A percentile compares a stretch with the other conserved stretches of the same genome.
phyloP scores from a whole-genome alignment of 2,113 vertebrate genomes.

The Psammodynastes pulverulentus region DNA sequence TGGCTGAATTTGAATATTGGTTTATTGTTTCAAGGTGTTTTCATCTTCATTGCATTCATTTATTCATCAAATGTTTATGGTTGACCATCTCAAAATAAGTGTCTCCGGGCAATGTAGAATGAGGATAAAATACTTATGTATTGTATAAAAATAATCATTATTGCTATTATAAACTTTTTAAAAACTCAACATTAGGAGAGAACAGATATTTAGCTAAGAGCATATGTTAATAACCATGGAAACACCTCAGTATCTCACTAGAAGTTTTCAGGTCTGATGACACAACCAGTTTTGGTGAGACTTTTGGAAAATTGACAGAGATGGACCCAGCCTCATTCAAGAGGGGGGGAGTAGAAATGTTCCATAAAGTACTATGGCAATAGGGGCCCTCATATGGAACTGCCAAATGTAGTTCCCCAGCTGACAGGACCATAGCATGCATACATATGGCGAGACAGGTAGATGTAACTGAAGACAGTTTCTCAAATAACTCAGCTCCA shows the following conservation, averaged over 20 bases:
- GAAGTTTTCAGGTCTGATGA: background rate
- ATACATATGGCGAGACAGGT: background rate
- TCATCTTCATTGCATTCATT: background rate
- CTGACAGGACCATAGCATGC: background rate
- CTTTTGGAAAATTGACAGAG: background rate
- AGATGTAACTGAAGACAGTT: background rate
- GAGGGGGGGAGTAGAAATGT: background rate
- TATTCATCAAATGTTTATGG: background rate
- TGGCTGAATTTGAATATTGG: background rate
- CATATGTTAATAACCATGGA: background rate
- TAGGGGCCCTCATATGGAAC: background rate
- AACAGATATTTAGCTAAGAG: background rate
- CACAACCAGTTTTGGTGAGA: background rate
- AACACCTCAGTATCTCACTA: background rate
- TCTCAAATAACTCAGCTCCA: background rate
- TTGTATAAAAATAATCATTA: background rate
- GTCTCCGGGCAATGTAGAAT: background rate
- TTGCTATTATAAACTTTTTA: background rate
- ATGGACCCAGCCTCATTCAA: background rate
- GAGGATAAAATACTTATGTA: background rate
- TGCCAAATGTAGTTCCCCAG: background rate
- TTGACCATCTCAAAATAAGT: background rate
- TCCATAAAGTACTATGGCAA: background rate
- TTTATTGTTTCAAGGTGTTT: background rate
- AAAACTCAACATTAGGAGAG: background rate